A percentile compares a stretch with the other conserved stretches of the same genome.
Evolutionary conservation across 2,888 invertebrate genomes (phyloP).

Genomic region (Thelaira solivaga): DNA sequence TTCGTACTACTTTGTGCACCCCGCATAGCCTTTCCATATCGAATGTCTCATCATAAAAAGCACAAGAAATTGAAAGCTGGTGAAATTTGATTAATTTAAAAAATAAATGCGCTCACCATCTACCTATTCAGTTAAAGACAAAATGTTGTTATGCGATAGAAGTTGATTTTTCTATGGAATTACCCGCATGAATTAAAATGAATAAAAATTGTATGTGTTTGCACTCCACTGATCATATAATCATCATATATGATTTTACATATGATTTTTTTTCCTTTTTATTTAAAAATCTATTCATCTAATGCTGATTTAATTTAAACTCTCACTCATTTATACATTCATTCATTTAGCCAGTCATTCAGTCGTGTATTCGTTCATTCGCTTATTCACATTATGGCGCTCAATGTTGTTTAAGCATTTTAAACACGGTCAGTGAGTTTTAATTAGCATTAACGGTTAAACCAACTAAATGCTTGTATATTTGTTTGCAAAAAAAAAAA

Average conservation of each 20-base stretch:
- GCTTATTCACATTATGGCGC: slow-evolving; percentile 31
- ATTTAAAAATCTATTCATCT: slow-evolving; percentile 29
- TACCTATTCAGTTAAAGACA: too few relatives aligned
- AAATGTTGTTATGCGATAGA: too few relatives aligned
- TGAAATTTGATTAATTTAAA: too few relatives aligned
- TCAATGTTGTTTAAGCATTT: slow-evolving; percentile 52
- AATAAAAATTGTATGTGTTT: too few relatives aligned
- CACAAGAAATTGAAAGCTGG: too few relatives aligned
- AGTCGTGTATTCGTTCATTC: slow-evolving; percentile 13
- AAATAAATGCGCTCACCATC: not conserved
- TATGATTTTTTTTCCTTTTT: slow-evolving; percentile 3
- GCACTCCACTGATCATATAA: too few relatives aligned
- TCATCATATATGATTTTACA: not conserved
- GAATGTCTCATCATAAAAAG: too few relatives aligned
- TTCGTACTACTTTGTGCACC: too few relatives aligned
- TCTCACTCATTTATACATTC: slow-evolving; percentile 22
- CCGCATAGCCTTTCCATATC: too few relatives aligned
- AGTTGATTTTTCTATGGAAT: too few relatives aligned
- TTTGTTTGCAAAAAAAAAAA: slow-evolving; percentile 3
- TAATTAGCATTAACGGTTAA: slow-evolving; percentile 63
- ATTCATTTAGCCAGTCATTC: slow-evolving; percentile 6
- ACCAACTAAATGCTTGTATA: slow-evolving; percentile 44
- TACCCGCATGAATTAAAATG: too few relatives aligned
- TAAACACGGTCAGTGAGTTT: slow-evolving; percentile 63
- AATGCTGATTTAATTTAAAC: slow-evolving; percentile 43